Percentiles rank a stretch among this genome's conserved stretches.
Conservation (phyloP, 2,113 vertebrate species). For the Cyprinodon brontotheroides region DNA sequence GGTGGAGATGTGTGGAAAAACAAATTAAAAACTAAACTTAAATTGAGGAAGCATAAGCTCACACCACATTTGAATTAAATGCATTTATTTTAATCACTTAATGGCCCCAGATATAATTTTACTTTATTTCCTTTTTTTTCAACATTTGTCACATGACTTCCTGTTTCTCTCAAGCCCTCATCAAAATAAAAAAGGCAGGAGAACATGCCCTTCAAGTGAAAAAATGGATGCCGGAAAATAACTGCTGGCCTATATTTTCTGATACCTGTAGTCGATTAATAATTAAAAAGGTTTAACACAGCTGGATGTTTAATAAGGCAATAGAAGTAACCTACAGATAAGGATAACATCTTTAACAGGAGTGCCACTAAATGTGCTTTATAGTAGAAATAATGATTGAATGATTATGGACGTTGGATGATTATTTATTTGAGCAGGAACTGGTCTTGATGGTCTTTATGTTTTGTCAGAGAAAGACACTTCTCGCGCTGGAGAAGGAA, state of each 20-base stretch:
- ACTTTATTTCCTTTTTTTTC: no score
- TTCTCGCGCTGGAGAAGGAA: conserved; percentile 94
- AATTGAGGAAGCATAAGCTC: not conserved
- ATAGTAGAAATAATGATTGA: no score
- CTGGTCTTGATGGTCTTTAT: conserved; percentile 19
- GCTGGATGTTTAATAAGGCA: not conserved
- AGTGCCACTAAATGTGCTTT: not conserved
- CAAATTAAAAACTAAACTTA: not conserved
- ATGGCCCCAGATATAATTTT: no score
- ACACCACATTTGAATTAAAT: not conserved
- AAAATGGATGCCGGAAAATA: not conserved
- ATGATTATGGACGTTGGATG: no score
- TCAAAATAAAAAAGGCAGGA: not conserved
- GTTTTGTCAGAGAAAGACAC: conserved; percentile 87
- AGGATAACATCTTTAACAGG: not conserved
- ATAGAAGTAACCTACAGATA: no score
- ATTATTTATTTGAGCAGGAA: not conserved
- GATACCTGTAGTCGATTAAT: not conserved
- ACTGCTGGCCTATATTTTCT: not conserved
- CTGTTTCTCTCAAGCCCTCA: not conserved
- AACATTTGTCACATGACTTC: not conserved
- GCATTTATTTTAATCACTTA: no score
- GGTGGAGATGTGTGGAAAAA: not conserved
- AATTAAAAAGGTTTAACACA: not conserved
- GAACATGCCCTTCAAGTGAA: not conserved